Percentiles rank a stretch among this genome's conserved stretches.
These are phyloP conservation scores for Hypanus sabinus DNA, from an alignment of 2,113 vertebrate species.

Conservation along the genomic window DNA sequence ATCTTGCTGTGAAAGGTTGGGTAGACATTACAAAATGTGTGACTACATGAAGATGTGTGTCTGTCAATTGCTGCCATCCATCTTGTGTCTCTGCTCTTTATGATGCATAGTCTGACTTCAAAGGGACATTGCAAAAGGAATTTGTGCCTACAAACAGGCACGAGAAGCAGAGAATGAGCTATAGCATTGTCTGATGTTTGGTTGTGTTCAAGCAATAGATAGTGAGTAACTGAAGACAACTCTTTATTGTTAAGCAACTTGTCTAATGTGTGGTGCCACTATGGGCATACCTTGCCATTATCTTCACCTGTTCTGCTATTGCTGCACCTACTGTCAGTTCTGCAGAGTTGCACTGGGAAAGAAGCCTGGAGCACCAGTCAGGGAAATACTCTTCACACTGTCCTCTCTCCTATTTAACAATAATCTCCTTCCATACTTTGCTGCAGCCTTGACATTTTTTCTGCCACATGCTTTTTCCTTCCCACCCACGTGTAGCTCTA, in stretches of 20 bases:
- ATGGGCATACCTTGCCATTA: not conserved
- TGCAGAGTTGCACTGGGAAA: not conserved
- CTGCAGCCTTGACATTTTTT: not conserved
- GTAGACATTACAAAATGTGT: not conserved
- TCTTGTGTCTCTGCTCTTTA: not conserved
- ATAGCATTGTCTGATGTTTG: not conserved
- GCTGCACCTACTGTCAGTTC: not conserved
- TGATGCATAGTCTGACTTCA: not conserved
- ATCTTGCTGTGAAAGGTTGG: not conserved
- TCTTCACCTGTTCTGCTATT: not conserved
- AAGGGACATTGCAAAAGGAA: not conserved
- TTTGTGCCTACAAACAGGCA: not conserved
- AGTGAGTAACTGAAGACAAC: not conserved
- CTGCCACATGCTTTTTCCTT: not conserved
- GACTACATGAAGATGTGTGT: not conserved
- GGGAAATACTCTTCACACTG: not conserved
- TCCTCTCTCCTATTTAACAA: not conserved
- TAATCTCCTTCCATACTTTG: not conserved
- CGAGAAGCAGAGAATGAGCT: too few relatives aligned
- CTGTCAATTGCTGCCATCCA: not conserved
- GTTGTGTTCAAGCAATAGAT: not conserved
- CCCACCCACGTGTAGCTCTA: too few relatives aligned
- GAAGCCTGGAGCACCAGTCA: not conserved
- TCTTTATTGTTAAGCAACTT: not conserved
- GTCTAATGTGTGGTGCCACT: not conserved